Evolutionary conservation across 2,797 vertebrate genomes (phyloP).

Genomic region (Acipenser ruthenus): DNA sequence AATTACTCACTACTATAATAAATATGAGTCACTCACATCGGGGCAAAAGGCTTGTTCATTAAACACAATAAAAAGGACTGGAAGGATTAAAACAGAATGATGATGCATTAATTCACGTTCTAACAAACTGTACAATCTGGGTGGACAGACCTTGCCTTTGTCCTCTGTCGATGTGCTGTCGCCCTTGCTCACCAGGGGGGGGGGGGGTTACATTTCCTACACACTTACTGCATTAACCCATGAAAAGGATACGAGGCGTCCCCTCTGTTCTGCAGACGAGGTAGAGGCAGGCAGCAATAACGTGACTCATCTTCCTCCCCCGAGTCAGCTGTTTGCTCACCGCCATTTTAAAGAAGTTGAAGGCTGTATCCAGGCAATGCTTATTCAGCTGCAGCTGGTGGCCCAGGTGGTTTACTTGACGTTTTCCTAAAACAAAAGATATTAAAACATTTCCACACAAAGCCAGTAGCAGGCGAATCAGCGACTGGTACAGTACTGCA

Average conservation of each 20-base stretch:
- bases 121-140: too few species aligned
- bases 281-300: constrained; percentile 90
- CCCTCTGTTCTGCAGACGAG: constrained; percentile 92
- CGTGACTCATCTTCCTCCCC: constrained; percentile 71
- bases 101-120: too few species aligned
- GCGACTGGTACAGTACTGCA: too few species aligned
- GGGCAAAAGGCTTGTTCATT: too few species aligned
- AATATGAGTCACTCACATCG: too few species aligned
- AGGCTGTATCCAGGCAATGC: constrained; percentile 88
- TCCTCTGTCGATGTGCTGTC: too few species aligned
- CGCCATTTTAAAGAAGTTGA: constrained; percentile 97
- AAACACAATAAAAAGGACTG: too few species aligned
- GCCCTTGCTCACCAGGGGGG: background rate
- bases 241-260: constrained; percentile 88
- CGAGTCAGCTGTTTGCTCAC: constrained; percentile 78
- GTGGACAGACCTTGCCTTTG: too few species aligned
- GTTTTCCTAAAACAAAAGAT: constrained; percentile 58
- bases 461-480: too few species aligned
- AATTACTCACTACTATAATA: too few species aligned
- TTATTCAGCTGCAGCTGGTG: constrained; percentile 90
- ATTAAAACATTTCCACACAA: background rate
- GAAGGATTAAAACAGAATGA: too few species aligned
- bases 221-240: background rate
- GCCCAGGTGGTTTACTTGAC: constrained; percentile 81
- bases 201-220: background rate